Evolutionary conservation across 2,113 vertebrate species (phyloP), one percentile per base, ranked within the genome.

Genomic region (Lathamus discolor): DNA sequence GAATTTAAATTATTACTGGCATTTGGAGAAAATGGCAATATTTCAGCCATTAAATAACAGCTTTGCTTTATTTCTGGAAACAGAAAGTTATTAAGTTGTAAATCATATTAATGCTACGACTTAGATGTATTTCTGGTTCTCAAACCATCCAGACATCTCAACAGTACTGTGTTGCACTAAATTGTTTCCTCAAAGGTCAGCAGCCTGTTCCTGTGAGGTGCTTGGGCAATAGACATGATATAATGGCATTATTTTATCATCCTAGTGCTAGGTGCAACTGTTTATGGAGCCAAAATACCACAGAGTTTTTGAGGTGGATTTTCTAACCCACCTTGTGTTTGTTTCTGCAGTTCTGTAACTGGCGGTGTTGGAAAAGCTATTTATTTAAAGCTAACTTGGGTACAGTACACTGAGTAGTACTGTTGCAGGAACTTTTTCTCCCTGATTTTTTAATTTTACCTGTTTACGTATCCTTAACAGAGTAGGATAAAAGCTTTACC

Each of bases 1-100:
- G 96, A 97, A 97, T 97, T 97, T 97, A 97, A 97, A 97, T 97
- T 96, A 97, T 97, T 96, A 90, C 96, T 97, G 83, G 75, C 89
- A 97, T 97, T 96, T 95, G 95, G 77, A 96, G 95, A 97, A 97
- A 97, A 96, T 90, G 91, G 88, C 75, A 96, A 68, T 90, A 93
- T 97, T 98, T 98, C 96, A 97, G 90, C 90, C 93, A 97, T 98
- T 97, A 96, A 97, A 97, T 97, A 96, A 97, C 90, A 97, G 96
- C 88, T 96, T 90, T 81, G 89, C 89, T 98, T 97, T 97, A 97
- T 96, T 98, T 98, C 95, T 94, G 91, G 98, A 97, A 97, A 97
- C 91, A 95, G 80, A 96, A 95, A 96, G 87, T 97, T 98, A 97
- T 97, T 98, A 97, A 95, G 88, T 92, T 97, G 94, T 98, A 98